Percentiles rank a stretch among this genome's conserved stretches.
Conservation (phyloP, 2,888 invertebrate genomes). For the Drymonia ruficornis region DNA sequence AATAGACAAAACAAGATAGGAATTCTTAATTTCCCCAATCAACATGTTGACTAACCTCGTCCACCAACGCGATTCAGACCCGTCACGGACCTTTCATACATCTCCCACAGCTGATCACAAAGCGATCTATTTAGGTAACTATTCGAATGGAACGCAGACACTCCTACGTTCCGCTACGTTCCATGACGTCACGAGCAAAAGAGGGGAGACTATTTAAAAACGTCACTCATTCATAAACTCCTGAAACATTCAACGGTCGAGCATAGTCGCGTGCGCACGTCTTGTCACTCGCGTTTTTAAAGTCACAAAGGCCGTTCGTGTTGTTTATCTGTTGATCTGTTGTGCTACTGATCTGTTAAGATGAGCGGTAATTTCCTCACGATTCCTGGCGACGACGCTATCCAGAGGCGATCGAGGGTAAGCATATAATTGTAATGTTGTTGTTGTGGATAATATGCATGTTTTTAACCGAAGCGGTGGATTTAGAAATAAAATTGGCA, state of each 20-base stretch:
- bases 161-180: constrained; percentile 50
- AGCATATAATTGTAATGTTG: constrained; percentile 45
- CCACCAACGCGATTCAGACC: not conserved
- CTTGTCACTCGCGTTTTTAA: constrained; percentile 43
- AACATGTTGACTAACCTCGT: not conserved
- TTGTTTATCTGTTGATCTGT: constrained; percentile 41
- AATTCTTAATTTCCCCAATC: not conserved
- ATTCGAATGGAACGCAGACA: constrained; percentile 67
- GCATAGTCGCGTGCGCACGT: constrained; percentile 71
- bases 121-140: constrained; percentile 54
- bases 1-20: not conserved
- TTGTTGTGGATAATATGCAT: constrained; percentile 19
- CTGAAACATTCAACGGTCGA: constrained; percentile 60
- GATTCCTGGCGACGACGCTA: constrained; percentile 73
- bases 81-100: constrained; percentile 34
- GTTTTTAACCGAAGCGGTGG: not conserved
- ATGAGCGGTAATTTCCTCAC: constrained; percentile 82
- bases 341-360: constrained; percentile 54
- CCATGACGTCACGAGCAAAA: constrained; percentile 55
- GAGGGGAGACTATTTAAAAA: constrained; percentile 66
- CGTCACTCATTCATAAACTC: constrained; percentile 82
- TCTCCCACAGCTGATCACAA: constrained; percentile 51
- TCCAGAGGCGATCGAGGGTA: constrained; percentile 74
- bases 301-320: constrained; percentile 47
- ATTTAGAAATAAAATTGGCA: no score